phyloP scores from a whole-genome alignment of 2,888 invertebrate species.

The Poecilobothrus nobilitatus region DNA sequence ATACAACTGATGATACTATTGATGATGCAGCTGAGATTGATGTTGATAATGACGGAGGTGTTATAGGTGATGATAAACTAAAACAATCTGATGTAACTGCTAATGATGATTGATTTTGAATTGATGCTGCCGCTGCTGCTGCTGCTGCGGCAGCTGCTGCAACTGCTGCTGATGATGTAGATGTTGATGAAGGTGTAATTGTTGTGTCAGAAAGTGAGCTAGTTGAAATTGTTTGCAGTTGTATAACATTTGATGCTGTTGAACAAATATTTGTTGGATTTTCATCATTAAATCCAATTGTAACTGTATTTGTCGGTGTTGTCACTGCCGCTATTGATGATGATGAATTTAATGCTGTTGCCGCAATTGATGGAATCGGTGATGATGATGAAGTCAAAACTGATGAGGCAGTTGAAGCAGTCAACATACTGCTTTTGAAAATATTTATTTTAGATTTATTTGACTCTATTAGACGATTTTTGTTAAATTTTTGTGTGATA shows the following conservation, averaged over 20 bases:
- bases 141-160: neutral
- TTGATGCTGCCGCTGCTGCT: slow-evolving; percentile 11
- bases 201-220: neutral
- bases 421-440: slow-evolving; percentile 11
- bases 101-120: neutral
- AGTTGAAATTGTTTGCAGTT: neutral
- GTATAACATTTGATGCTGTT: neutral
- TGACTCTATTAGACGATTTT: neutral
- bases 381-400: slow-evolving; percentile 15
- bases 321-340: neutral
- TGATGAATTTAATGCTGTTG: slow-evolving; percentile 10
- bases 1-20: slow-evolving; percentile 5
- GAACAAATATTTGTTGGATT: neutral
- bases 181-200: slow-evolving; percentile 9
- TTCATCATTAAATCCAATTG: slow-evolving; percentile 1
- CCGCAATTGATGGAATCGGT: slow-evolving; percentile 10
- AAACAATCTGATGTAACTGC: slow-evolving; percentile 7
- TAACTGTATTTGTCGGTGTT: neutral
- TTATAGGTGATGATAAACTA: neutral
- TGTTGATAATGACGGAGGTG: slow-evolving; percentile 5
- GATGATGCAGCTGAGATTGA: slow-evolving; percentile 2
- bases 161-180: neutral
- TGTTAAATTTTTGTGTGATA: neutral
- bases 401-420: slow-evolving; percentile 15
- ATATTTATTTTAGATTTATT: slow-evolving; percentile 3